A percentile compares a stretch with the other conserved stretches of the same genome.
These are phyloP conservation scores for Drosophila sturtevanti DNA, from an alignment of 1,140 invertebrate genomes.

Conservation along the genomic window DNA sequence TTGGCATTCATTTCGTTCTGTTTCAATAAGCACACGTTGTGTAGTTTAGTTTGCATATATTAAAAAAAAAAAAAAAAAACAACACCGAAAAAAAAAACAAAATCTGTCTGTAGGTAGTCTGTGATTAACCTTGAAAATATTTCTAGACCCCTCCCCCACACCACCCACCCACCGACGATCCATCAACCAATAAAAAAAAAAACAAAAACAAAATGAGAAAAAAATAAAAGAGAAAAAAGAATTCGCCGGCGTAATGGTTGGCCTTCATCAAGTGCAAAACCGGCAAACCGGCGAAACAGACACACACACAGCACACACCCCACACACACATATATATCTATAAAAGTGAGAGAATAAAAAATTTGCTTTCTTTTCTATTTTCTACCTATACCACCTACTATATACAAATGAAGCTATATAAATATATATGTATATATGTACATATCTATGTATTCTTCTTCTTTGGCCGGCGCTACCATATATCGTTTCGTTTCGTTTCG, in stretches of 20 bases:
- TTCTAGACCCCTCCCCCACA: not conserved
- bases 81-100: not conserved
- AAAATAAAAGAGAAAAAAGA: not conserved
- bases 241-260: conserved; percentile 17
- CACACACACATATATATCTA: not conserved
- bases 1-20: conserved; percentile 31
- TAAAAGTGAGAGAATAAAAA: not conserved
- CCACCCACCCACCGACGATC: no score
- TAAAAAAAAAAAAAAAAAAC: conserved; percentile 1
- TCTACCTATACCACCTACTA: not conserved
- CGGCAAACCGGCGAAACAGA: conserved; percentile 53
- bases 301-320: not conserved
- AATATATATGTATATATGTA: no score
- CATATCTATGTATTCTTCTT: not conserved
- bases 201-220: conserved; percentile 4
- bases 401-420: no score
- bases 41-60: conserved; percentile 16
- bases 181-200: conserved; percentile 16
- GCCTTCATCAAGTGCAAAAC: conserved; percentile 55
- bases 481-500: not conserved
- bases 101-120: conserved; percentile 23
- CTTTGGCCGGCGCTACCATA: not conserved
- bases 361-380: conserved; percentile 18
- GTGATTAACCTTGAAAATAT: conserved; percentile 66
- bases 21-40: conserved; percentile 48